phyloP scores from a whole-genome alignment of 2,113 vertebrate species.

The Poecilia latipinna region DNA sequence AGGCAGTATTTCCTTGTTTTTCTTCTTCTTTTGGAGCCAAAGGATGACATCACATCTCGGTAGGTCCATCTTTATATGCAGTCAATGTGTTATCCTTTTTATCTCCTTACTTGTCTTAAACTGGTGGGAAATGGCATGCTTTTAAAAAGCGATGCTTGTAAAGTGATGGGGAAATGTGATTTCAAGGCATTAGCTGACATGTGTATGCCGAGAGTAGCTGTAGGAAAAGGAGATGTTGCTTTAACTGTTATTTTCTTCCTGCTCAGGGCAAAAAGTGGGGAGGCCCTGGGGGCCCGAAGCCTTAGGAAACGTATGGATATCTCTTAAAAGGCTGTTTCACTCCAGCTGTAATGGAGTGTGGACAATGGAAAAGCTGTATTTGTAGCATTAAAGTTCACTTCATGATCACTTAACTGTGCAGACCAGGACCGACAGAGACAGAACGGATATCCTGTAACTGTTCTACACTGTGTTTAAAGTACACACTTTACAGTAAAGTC shows the following conservation, averaged over 20 bases:
- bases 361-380: slow-evolving; percentile 73
- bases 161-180: slow-evolving; percentile 83
- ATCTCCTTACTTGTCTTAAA: slow-evolving; percentile 75
- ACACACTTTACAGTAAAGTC: slow-evolving; percentile 18
- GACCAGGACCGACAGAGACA: slow-evolving; percentile 28
- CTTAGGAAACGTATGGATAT: slow-evolving; percentile 80
- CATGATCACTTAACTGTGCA: slow-evolving; percentile 65
- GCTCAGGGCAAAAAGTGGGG: slow-evolving; percentile 62
- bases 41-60: neutral
- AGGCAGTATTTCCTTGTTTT: neutral
- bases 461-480: neutral
- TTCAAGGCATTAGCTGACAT: slow-evolving; percentile 77
- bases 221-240: slow-evolving; percentile 64
- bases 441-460: slow-evolving; percentile 17
- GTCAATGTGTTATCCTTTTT: slow-evolving; percentile 44
- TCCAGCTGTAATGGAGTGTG: slow-evolving; percentile 79
- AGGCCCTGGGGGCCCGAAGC: slow-evolving; percentile 74
- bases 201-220: slow-evolving; percentile 64
- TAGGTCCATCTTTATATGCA: slow-evolving; percentile 2
- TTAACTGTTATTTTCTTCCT: slow-evolving; percentile 69
- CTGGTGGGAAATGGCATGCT: slow-evolving; percentile 69
- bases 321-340: slow-evolving; percentile 75
- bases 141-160: slow-evolving; percentile 74
- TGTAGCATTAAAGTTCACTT: slow-evolving; percentile 69
- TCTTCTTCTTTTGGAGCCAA: neutral